Evolutionary conservation across 2,797 vertebrate species (phyloP).

Genomic region (Falco cherrug): DNA sequence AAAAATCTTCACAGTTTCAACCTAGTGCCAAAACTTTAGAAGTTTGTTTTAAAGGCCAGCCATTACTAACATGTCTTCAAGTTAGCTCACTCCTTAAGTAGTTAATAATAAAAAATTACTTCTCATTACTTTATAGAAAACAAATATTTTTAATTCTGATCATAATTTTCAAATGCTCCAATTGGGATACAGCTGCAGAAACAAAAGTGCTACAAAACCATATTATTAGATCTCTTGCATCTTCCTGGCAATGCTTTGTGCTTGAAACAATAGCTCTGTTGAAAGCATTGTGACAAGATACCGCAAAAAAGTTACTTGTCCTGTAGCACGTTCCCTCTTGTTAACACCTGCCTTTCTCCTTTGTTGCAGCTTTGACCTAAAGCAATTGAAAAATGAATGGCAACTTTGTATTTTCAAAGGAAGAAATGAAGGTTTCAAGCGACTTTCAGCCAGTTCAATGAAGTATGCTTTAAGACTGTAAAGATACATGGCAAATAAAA

Average conservation of each 20-base stretch:
- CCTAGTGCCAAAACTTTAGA: not conserved
- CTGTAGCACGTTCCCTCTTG: not conserved
- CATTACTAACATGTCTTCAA: not conserved
- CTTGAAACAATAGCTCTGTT: conserved; percentile 20
- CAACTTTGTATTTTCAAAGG: not conserved
- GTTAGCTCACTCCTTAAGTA: not conserved
- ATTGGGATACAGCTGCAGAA: conserved; percentile 11
- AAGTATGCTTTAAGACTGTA: not conserved
- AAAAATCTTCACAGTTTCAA: not conserved
- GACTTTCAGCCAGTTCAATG: not conserved
- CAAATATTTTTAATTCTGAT: not conserved
- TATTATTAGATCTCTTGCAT: conserved; percentile 2
- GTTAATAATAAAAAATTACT: not conserved
- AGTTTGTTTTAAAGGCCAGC: not conserved
- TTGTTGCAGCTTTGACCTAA: not conserved
- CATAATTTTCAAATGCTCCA: not conserved
- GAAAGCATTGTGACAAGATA: conserved; percentile 18
- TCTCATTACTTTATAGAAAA: not conserved
- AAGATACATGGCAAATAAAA: not conserved
- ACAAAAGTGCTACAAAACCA: not conserved
- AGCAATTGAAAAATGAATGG: conserved; percentile 5
- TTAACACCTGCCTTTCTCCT: conserved; percentile 26
- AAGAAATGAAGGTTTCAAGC: not conserved
- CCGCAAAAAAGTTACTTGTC: not conserved
- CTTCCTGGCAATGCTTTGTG: conserved; percentile 23